These are phyloP conservation scores for Caradrina clavipalpis DNA, from an alignment of 2,888 invertebrate genomes.

Conservation along the genomic window DNA sequence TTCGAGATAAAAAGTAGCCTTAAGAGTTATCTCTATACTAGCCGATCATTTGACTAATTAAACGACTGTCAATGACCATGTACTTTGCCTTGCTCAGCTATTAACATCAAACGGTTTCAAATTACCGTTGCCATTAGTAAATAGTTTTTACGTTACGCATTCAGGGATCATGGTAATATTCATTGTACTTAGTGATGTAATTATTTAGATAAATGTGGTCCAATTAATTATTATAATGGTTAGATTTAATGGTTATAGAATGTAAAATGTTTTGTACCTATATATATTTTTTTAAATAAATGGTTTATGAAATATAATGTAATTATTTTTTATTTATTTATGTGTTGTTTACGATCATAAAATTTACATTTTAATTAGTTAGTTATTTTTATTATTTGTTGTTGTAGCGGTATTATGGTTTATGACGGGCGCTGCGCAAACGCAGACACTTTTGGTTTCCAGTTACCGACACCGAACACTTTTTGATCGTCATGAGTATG, in stretches of 20 bases:
- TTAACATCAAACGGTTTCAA: constrained; percentile 3
- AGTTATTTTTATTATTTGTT: no score
- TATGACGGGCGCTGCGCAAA: no score
- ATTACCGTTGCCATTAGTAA: constrained; percentile 38
- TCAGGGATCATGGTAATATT: constrained; percentile 79
- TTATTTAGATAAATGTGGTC: constrained; percentile 70
- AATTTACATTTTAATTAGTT: no score
- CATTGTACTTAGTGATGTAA: constrained; percentile 77
- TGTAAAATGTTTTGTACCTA: constrained; percentile 72
- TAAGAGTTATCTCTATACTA: not conserved
- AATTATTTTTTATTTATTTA: constrained; percentile 23
- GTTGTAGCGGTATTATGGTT: no score
- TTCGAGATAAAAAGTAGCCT: no score
- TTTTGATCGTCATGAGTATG: no score
- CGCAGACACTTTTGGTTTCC: no score
- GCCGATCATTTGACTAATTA: not conserved
- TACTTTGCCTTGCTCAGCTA: not conserved
- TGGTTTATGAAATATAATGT: constrained; percentile 66
- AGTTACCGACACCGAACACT: no score
- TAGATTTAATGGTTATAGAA: constrained; percentile 71
- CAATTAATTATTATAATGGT: constrained; percentile 70
- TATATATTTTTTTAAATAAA: constrained; percentile 72
- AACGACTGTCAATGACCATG: not conserved
- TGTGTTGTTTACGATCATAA: not conserved
- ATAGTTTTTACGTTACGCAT: constrained; percentile 62